Evolutionary conservation across 2,113 vertebrate species (phyloP).

Genomic region (Ptilonorhynchus violaceus): DNA sequence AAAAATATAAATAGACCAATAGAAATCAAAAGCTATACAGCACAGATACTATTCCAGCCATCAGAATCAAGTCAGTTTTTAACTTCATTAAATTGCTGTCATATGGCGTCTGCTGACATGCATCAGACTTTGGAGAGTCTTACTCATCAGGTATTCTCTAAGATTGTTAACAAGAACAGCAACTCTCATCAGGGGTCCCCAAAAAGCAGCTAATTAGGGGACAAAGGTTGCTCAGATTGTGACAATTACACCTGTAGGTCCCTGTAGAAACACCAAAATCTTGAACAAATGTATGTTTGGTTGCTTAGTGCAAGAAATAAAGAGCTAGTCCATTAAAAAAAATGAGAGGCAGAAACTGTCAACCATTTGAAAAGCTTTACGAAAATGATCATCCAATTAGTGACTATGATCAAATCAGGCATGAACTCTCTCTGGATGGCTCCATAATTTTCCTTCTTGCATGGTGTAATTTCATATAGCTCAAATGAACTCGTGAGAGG

Average conservation of each 20-base stretch:
- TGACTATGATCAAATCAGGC: constrained; percentile 91
- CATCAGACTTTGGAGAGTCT: constrained; percentile 86
- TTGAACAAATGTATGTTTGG: constrained; percentile 81
- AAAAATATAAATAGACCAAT: constrained; percentile 13
- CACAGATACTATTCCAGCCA: constrained; percentile 62
- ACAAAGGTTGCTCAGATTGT: constrained; percentile 91
- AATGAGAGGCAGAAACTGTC: constrained; percentile 87
- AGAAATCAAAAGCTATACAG: constrained; percentile 61
- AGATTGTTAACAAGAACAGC: constrained; percentile 94
- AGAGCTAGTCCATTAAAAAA: constrained; percentile 79
- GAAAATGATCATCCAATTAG: constrained; percentile 98
- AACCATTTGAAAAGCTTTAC: constrained; percentile 90
- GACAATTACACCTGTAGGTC: constrained; percentile 92
- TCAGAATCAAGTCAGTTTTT: constrained; percentile 87
- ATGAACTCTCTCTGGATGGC: constrained; percentile 85
- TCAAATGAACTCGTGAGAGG: constrained; percentile 90
- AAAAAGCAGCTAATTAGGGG: constrained; percentile 94
- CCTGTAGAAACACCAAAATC: constrained; percentile 84
- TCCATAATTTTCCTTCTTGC: constrained; percentile 87
- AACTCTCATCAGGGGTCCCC: constrained; percentile 92
- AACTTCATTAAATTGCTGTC: constrained; percentile 96
- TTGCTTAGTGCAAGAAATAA: constrained; percentile 80
- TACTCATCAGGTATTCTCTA: constrained; percentile 94
- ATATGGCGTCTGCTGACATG: constrained; percentile 90
- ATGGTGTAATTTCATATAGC: constrained; percentile 86